Evolutionary conservation across 2,797 vertebrate genomes (phyloP).

Genomic region (Avahi laniger): DNA sequence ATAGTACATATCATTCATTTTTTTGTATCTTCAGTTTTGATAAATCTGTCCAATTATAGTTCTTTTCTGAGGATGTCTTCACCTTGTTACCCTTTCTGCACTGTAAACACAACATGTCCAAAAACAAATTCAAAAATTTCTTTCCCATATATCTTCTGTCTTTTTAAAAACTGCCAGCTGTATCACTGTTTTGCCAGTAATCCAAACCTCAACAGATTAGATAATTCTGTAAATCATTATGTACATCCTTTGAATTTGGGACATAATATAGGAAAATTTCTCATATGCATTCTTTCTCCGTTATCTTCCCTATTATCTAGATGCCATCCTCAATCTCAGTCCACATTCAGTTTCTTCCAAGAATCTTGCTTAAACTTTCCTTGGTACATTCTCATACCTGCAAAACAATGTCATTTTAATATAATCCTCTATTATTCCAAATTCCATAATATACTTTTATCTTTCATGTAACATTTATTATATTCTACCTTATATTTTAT

Average conservation of each 20-base stretch:
- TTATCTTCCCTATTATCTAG: not conserved
- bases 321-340: not conserved
- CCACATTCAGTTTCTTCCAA: not conserved
- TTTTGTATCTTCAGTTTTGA: constrained; percentile 3
- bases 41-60: not conserved
- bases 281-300: not conserved
- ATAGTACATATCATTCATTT: not conserved
- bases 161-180: not conserved
- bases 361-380: not conserved
- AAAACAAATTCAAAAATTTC: not conserved
- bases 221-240: not conserved
- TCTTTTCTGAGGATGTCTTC: not conserved
- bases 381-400: not conserved
- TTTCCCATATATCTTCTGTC: not conserved
- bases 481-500: not conserved
- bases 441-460: not conserved
- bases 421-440: not conserved
- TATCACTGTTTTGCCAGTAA: not conserved
- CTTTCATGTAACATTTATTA: not conserved
- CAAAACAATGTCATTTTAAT: not conserved
- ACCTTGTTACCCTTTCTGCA: not conserved
- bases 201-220: not conserved
- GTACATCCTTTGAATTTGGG: not conserved
- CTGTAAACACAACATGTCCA: not conserved
- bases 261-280: not conserved